Percentiles rank a stretch among this genome's conserved stretches.
phyloP scores from a whole-genome alignment of 2,113 vertebrate genomes.

The Lontra canadensis region DNA sequence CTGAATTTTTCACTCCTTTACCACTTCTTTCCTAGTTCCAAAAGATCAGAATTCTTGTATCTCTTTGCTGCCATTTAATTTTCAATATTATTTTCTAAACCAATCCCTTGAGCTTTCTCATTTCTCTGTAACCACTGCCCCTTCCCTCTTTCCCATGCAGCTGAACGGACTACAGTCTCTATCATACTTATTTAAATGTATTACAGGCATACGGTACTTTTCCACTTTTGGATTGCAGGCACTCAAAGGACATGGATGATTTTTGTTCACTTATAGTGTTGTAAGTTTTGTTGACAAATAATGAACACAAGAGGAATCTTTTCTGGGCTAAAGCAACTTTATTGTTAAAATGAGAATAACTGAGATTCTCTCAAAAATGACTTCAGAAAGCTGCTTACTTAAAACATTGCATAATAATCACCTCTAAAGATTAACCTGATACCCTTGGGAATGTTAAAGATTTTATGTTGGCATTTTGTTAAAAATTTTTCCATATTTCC shows the following conservation, averaged over 20 bases:
- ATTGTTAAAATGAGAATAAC: constrained; percentile 18
- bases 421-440: background rate
- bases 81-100: background rate
- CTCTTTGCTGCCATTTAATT: background rate
- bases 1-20: background rate
- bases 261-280: background rate
- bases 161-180: background rate
- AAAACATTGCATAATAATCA: background rate
- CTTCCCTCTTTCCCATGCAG: background rate
- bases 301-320: background rate
- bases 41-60: background rate
- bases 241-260: background rate
- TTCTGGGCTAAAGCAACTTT: background rate
- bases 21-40: background rate
- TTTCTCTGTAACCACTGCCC: accelerated
- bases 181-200: background rate
- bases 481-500: background rate
- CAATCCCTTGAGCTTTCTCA: background rate
- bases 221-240: background rate
- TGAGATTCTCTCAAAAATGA: background rate
- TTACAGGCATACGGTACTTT: background rate
- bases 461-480: background rate
- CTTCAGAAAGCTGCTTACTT: constrained; percentile 19
- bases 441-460: background rate
- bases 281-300: background rate